Evolutionary conservation across 53 echinoderm and acorn worm species (phyloP), one percentile per base, ranked within the genome.

Genomic region (Apostichopus leukothele): DNA sequence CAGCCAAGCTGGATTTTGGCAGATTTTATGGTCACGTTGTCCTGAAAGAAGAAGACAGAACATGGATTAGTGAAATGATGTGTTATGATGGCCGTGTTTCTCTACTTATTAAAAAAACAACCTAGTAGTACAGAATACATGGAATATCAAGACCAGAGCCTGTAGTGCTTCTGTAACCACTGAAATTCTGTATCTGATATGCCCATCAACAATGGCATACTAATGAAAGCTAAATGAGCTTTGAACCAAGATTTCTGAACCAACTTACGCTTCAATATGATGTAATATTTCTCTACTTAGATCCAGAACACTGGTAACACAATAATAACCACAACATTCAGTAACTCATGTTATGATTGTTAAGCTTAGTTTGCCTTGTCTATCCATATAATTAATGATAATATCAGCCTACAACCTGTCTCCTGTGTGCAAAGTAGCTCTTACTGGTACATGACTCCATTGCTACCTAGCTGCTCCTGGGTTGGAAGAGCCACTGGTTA

Each of bases 1-100:
- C 53, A 20, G 3, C 9, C 10, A 53, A 57, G 23, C 80, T 80
- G 80, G 80, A 80, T 80, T 80, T 80, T 53, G 19, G 57, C 8
- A 4, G 80, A 80, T 80, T 53, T 52, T 7, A 80, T 80, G 80
- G 80, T 80, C 80, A 80, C 80, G 80, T 80, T 52, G 80, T 53
- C 55, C 80, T 80, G 80, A 11, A 53, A 55, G 51, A 55, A 4
- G 14, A 79, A 55, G 54, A 53, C 18, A 80, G 5, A n/a, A 78
- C n/a, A 51, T 16, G 39, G 5, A 26, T 75, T 9, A 21, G 10
- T 23, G 23, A 74, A 23, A 20, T 74, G 10, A 74, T 20, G 7
- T 67, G 13, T 67, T 67, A 67, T 67, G 68, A 67, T 67, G 13
- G n/a, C 13, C 68, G n/a, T 67, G 13, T 67, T 67, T 67, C 13